Evolutionary conservation across 2,113 vertebrate genomes (phyloP).

Genomic region (Hepsetus odoe): DNA sequence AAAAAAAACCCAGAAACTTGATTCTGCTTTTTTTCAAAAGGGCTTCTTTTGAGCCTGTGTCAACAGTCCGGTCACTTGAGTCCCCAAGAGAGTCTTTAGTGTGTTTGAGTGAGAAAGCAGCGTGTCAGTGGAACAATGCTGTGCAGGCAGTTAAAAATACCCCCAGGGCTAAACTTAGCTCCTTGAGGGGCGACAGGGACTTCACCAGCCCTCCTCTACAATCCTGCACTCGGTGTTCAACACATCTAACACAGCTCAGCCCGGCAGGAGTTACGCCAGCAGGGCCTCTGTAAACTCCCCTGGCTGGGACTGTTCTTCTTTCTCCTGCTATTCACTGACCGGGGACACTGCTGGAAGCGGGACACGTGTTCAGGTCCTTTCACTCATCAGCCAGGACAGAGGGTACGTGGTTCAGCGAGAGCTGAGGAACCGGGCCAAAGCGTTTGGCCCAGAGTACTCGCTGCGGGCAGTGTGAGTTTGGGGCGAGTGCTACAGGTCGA

Average conservation of each 20-base stretch:
- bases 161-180: conserved; percentile 41
- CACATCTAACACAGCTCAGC: conserved; percentile 7
- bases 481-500: not conserved
- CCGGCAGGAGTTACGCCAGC: conserved; percentile 36
- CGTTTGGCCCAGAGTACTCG: not conserved
- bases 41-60: not conserved
- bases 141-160: conserved; percentile 49
- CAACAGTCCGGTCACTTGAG: not conserved
- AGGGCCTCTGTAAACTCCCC: conserved; percentile 42
- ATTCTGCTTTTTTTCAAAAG: not conserved
- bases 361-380: conserved; percentile 28
- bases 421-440: not conserved
- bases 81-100: conserved; percentile 2
- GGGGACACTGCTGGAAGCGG: not conserved
- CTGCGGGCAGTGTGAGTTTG: conserved; percentile 7
- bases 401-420: not conserved
- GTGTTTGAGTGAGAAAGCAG: conserved; percentile 34
- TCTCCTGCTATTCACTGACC: conserved; percentile 28
- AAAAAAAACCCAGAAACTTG: not conserved
- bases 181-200: not conserved
- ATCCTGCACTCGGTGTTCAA: conserved; percentile 12
- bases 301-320: conserved; percentile 17
- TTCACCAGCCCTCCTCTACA: conserved; percentile 17
- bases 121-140: conserved; percentile 50
- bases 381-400: conserved; percentile 29